Evolutionary conservation across 2,113 vertebrate species (phyloP).

Genomic region (Garra rufa): DNA sequence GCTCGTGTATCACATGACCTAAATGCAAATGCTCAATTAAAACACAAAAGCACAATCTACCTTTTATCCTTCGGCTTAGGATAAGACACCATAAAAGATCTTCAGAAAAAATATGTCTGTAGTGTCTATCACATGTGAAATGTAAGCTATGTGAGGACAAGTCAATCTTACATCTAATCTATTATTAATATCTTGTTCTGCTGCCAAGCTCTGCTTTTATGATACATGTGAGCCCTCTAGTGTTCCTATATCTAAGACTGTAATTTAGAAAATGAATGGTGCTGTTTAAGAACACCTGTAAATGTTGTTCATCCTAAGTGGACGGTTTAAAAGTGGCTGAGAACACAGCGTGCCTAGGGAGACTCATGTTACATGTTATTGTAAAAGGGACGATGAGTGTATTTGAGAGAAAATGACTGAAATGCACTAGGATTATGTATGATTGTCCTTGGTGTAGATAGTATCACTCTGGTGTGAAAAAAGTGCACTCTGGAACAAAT

Average conservation of each 20-base stretch:
- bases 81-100: background rate
- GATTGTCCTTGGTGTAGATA: background rate
- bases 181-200: constrained; percentile 37
- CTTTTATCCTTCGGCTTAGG: constrained; percentile 9
- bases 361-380: background rate
- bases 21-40: constrained; percentile 31
- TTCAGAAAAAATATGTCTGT: background rate
- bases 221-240: constrained; percentile 75
- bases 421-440: background rate
- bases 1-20: constrained; percentile 52
- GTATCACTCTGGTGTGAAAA: background rate
- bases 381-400: background rate
- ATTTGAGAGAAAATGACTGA: background rate
- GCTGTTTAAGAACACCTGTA: constrained; percentile 3
- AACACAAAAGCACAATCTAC: background rate
- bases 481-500: background rate
- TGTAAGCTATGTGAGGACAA: background rate
- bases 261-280: background rate
- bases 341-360: background rate
- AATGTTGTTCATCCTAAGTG: background rate
- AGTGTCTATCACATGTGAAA: background rate
- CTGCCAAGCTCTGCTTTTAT: constrained; percentile 26
- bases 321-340: background rate
- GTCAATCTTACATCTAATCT: constrained; percentile 1
- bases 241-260: constrained; percentile 58